phyloP scores from a whole-genome alignment of 2,797 vertebrate species.

The Forpus xanthops region DNA sequence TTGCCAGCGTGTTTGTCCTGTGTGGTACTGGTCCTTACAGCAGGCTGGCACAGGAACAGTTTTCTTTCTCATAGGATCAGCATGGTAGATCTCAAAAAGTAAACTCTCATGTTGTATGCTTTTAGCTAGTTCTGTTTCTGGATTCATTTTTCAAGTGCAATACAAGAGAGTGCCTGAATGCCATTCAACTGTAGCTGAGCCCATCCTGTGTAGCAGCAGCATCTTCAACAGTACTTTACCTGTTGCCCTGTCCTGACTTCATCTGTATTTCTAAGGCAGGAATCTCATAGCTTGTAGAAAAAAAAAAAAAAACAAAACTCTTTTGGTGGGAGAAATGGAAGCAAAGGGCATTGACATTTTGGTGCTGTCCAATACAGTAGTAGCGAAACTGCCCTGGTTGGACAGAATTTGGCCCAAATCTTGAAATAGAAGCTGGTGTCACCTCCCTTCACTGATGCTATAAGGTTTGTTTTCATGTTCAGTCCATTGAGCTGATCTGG shows the following conservation, averaged over 20 bases:
- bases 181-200: background rate
- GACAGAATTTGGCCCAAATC: background rate
- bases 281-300: background rate
- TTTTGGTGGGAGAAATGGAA: background rate
- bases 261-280: background rate
- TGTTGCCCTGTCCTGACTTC: background rate
- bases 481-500: background rate
- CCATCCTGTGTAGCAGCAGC: fast-evolving
- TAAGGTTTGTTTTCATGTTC: background rate
- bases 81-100: background rate
- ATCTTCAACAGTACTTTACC: background rate
- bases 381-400: fast-evolving
- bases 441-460: background rate
- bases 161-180: background rate
- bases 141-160: background rate
- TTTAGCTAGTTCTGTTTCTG: background rate
- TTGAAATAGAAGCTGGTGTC: background rate
- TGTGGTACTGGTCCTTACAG: background rate
- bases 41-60: background rate
- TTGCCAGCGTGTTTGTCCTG: background rate
- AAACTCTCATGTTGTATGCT: background rate
- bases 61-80: background rate
- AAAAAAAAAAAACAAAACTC: fast-evolving
- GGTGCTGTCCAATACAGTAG: background rate
- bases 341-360: background rate